Evolutionary conservation across 37 sponge, comb jelly and placozoan species (phyloP), one percentile per base, ranked within the genome.

Genomic region (Dysidea cf. avara): DNA sequence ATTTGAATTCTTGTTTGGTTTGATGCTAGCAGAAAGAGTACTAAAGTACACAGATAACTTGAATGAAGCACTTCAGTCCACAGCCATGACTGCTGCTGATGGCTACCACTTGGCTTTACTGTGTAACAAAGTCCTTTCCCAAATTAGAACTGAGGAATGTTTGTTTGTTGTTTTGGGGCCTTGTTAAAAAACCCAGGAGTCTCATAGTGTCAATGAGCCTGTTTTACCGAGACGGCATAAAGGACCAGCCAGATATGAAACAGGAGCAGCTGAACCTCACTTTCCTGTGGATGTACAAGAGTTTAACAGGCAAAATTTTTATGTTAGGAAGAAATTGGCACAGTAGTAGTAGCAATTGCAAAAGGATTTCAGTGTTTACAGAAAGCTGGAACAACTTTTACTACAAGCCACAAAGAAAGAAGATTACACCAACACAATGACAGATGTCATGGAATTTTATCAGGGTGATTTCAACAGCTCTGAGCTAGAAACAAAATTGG

Each of bases 41-140:
- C 30, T 79, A 1, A 68, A 68, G 51, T 71, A 69, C 71, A 39
- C 71, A 25, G 80, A 79, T 40, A 69, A 79, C 22, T 63, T 79
- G 2, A 69, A 62, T 16, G 12, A 21, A 0, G 69, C 80, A 7
- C 52, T 79, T 1, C 80, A 79, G 46, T 1, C 3, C 46, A 43
- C 34, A 6, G 26, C 63, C 12, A 35, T 79, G 24, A 50, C 80
- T 50, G 71, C 70, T 28, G 61, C 33, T 3, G 80, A 79, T 34
- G 80, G 32, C 24, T 51, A 58, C 11, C 2, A 2, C 22, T 14
- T 79, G 2, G 18, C 80, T 24, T 16, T 40, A 59, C 2, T 68
- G 71, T 32, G 36, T 39, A 28, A 47, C 33, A 3, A 26, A 2
- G 38, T 32, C 1, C 68, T 77, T 56, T 3, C 34, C 3, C 24